Evolutionary conservation across 2,113 vertebrate genomes (phyloP).

Genomic region (Petromus typicus): DNA sequence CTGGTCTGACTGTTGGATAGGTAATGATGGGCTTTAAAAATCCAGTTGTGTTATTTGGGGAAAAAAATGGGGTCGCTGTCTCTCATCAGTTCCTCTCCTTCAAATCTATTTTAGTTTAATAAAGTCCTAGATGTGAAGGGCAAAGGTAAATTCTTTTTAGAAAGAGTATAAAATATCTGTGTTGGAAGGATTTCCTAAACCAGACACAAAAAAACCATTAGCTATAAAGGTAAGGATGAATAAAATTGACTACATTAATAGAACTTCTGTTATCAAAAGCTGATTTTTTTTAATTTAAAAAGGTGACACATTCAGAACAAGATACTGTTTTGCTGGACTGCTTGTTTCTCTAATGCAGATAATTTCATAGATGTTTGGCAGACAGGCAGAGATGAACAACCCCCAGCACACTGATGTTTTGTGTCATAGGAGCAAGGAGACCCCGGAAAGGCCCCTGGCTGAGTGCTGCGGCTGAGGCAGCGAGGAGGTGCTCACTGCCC

Average conservation of each 20-base stretch:
- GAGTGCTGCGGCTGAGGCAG: background rate
- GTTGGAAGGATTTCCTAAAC: conserved; percentile 8
- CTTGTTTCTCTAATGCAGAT: background rate
- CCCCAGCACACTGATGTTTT: background rate
- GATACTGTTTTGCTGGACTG: background rate
- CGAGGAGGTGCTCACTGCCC: background rate
- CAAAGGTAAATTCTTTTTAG: background rate
- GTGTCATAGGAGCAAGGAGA: background rate
- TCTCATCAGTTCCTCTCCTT: background rate
- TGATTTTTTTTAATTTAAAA: background rate
- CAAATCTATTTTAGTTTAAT: background rate
- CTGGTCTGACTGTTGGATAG: background rate
- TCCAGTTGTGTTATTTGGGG: background rate
- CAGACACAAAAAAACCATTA: background rate
- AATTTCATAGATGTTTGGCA: background rate
- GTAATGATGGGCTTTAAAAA: background rate
- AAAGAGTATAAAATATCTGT: background rate
- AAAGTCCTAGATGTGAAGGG: background rate
- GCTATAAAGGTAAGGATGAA: background rate
- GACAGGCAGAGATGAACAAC: background rate
- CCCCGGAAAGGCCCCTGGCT: background rate
- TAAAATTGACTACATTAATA: conserved; percentile 41
- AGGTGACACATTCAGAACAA: background rate
- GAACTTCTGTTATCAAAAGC: conserved; percentile 41
- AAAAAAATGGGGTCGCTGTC: background rate